Percentiles rank a stretch among this genome's conserved stretches.
Conservation (phyloP, 2,888 invertebrate species). For the Steromphala cineraria region DNA sequence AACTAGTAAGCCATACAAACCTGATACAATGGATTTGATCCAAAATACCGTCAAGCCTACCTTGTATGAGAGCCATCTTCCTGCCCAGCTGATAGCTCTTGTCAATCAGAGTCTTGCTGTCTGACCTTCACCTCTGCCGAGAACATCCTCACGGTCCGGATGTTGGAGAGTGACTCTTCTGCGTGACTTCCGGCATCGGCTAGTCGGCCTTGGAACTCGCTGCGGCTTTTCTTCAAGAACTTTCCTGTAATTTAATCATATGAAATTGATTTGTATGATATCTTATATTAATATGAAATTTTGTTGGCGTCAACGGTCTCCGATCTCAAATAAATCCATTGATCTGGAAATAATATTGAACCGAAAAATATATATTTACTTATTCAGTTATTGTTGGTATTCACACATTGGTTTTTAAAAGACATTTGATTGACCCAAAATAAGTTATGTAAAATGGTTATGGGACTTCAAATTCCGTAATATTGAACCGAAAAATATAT, state of each 20-base stretch:
- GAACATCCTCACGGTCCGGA: slow-evolving; percentile 72
- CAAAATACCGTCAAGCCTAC: slow-evolving; percentile 37
- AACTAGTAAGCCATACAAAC: too few species aligned
- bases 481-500: too few species aligned
- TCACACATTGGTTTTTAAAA: too few species aligned
- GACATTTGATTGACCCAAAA: too few species aligned
- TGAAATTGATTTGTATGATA: neutral
- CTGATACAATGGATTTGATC: too few species aligned
- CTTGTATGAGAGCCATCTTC: slow-evolving; percentile 66
- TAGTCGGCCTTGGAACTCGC: slow-evolving; percentile 70
- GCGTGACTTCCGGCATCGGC: slow-evolving; percentile 72
- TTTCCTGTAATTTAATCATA: slow-evolving; percentile 48
- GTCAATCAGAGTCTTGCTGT: slow-evolving; percentile 50
- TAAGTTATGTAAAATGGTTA: too few species aligned
- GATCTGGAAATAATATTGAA: too few species aligned
- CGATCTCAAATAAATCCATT: too few species aligned
- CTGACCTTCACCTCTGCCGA: slow-evolving; percentile 65
- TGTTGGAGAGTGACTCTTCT: slow-evolving; percentile 70
- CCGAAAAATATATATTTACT: too few species aligned
- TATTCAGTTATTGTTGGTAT: too few species aligned
- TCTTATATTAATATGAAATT: too few species aligned
- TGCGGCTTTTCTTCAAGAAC: slow-evolving; percentile 67
- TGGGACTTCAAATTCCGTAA: too few species aligned
- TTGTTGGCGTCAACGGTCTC: neutral
- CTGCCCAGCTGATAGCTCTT: slow-evolving; percentile 69